Evolutionary conservation across 2,797 vertebrate species (phyloP).

Genomic region (Bradypus variegatus): DNA sequence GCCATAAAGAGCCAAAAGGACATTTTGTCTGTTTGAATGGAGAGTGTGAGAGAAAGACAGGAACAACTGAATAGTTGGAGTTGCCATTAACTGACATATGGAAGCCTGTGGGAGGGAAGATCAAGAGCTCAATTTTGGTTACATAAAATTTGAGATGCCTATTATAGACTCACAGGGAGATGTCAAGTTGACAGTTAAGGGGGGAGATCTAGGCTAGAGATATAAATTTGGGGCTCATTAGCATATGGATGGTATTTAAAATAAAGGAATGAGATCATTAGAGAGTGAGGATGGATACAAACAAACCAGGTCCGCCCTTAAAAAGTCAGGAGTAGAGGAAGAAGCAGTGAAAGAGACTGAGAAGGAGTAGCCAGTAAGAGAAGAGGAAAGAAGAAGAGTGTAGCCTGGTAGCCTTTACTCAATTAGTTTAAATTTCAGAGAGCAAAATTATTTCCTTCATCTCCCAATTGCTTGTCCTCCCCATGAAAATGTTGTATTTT

Average conservation of each 20-base stretch:
- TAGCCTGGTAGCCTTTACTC: neutral
- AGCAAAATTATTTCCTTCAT: neutral
- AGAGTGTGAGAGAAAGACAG: neutral
- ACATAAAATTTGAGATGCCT: neutral
- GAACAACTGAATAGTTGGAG: neutral
- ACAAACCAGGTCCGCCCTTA: neutral
- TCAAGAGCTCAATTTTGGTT: neutral
- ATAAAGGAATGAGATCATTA: neutral
- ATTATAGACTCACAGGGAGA: neutral
- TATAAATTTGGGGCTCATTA: neutral
- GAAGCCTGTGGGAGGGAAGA: neutral
- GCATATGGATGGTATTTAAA: neutral
- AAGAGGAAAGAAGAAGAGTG: neutral
- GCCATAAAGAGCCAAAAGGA: neutral
- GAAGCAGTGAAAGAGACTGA: neutral
- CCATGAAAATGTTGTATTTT: neutral
- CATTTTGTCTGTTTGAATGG: neutral
- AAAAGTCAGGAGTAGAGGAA: neutral
- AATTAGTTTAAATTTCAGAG: neutral
- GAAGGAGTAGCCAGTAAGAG: neutral
- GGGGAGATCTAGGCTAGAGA: neutral
- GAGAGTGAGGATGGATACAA: neutral
- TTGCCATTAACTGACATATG: neutral
- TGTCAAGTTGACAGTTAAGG: neutral
- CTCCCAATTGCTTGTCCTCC: neutral